phyloP scores from a whole-genome alignment of 2,113 vertebrate genomes.

The Leptobrachium ailaonicum region DNA sequence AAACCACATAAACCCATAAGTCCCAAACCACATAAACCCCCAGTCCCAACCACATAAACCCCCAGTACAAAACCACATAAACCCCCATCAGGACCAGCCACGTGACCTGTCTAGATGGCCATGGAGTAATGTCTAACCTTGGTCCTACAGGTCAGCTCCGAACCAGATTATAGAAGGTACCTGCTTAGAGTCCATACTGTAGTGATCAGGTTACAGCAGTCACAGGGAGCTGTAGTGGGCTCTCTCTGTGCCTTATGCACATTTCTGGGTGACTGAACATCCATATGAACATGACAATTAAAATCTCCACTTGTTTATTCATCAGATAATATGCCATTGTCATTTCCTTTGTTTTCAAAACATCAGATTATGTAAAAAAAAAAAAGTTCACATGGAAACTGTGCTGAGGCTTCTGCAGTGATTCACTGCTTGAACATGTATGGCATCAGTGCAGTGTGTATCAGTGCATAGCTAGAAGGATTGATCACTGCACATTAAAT shows the following conservation, averaged over 20 bases:
- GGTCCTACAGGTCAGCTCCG: too few species aligned
- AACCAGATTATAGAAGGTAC: neutral
- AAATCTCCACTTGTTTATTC: neutral
- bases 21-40: too few species aligned
- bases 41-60: too few species aligned
- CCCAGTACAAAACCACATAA: too few species aligned
- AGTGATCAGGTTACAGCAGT: neutral
- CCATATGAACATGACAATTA: neutral
- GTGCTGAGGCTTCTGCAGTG: neutral
- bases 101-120: too few species aligned
- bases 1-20: too few species aligned
- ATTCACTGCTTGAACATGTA: conserved; percentile 1
- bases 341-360: conserved; percentile 10
- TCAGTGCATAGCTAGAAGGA: too few species aligned
- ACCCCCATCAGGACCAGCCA: too few species aligned
- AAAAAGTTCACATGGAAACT: too few species aligned
- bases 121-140: too few species aligned
- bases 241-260: neutral
- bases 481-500: neutral
- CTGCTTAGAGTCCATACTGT: conserved; percentile 25
- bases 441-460: neutral
- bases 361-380: neutral
- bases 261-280: too few species aligned
- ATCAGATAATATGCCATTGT: neutral
- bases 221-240: neutral